These are phyloP conservation scores for Meteorus colon DNA, from an alignment of 2,888 invertebrate species.

Conservation along the genomic window DNA sequence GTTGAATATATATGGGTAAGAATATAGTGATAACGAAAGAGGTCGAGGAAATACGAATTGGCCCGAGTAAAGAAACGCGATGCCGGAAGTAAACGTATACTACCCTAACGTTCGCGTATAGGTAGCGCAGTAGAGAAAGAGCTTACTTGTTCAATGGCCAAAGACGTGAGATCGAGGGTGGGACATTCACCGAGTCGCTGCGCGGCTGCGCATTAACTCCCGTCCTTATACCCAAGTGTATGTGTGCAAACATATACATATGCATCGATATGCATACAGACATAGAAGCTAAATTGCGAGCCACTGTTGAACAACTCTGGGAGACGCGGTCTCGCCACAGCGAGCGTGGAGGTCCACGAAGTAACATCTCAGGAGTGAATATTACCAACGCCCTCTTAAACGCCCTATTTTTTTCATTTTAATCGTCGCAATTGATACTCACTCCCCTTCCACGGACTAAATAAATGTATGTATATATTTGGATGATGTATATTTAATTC, in stretches of 20 bases:
- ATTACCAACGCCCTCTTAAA: background rate
- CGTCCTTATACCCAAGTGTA: constrained; percentile 9
- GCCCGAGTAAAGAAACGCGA: constrained; percentile 4
- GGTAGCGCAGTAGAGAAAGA: background rate
- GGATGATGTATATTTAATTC: background rate
- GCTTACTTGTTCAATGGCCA: background rate
- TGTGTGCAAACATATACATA: background rate
- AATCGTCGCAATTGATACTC: background rate
- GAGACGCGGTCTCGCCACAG: constrained; percentile 5
- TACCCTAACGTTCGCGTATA: constrained; percentile 14
- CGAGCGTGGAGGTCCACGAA: constrained; percentile 39
- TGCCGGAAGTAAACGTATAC: constrained; percentile 30
- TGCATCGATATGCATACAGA: background rate
- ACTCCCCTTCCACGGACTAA: background rate
- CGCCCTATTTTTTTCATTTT: background rate
- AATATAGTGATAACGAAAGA: background rate
- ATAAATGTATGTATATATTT: no score
- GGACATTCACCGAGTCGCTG: background rate
- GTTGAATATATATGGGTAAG: constrained; percentile 2
- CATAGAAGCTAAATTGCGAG: background rate
- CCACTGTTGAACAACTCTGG: constrained; percentile 17
- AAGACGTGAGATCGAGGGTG: constrained; percentile 11
- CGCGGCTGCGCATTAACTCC: background rate
- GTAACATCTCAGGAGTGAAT: constrained; percentile 31
- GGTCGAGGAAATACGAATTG: background rate